Evolutionary conservation across 2,113 vertebrate genomes (phyloP).

Genomic region (Equus quagga): DNA sequence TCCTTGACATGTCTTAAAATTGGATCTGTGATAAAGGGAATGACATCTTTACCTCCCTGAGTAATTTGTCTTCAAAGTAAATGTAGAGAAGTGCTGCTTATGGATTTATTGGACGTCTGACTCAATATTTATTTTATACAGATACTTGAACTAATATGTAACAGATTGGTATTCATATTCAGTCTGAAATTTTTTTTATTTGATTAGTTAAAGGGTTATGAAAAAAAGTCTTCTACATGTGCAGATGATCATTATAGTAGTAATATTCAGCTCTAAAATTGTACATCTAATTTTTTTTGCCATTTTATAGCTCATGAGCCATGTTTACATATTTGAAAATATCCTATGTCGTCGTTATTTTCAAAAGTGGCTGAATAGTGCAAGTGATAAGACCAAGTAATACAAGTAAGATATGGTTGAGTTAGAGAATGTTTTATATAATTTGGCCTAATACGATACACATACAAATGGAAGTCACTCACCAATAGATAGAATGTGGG

Average conservation of each 20-base stretch:
- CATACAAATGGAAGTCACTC: not conserved
- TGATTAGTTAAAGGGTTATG: not conserved
- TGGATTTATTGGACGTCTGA: slow-evolving; percentile 47
- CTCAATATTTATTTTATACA: slow-evolving; percentile 64
- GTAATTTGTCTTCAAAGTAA: slow-evolving; percentile 61
- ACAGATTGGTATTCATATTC: slow-evolving; percentile 65
- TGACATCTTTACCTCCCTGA: not conserved
- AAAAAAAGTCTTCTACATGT: not conserved
- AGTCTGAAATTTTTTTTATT: not conserved
- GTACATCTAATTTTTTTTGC: not conserved
- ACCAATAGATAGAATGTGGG: not conserved
- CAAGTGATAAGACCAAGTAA: not conserved
- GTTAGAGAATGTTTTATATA: not conserved
- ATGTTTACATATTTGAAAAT: not conserved
- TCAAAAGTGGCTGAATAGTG: slow-evolving; percentile 3
- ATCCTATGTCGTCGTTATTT: not conserved
- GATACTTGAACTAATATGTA: slow-evolving; percentile 60
- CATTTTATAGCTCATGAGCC: not conserved
- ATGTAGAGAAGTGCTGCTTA: not conserved
- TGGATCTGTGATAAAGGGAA: slow-evolving; percentile 59
- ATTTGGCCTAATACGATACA: not conserved
- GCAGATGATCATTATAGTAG: not conserved
- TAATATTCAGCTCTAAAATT: not conserved
- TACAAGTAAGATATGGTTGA: not conserved
- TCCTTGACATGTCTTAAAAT: slow-evolving; percentile 57